These are phyloP conservation scores for Metallyticus violacea DNA, from an alignment of 2,888 invertebrate genomes.

Conservation along the genomic window DNA sequence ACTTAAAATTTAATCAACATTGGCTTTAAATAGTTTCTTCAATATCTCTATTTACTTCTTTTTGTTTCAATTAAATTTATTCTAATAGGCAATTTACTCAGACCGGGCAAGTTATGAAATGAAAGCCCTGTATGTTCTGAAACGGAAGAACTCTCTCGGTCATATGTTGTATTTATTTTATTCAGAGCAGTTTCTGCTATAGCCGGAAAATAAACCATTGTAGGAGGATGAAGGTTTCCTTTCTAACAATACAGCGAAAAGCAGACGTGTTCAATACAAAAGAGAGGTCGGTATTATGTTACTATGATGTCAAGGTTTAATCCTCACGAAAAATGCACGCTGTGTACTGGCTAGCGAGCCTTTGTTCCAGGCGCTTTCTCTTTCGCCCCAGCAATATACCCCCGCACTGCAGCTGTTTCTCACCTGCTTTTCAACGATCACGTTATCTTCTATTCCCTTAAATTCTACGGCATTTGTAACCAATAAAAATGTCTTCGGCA, in stretches of 20 bases:
- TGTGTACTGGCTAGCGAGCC: too few relatives aligned
- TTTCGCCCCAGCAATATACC: neutral
- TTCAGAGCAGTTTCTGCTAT: too few relatives aligned
- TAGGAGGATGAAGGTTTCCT: neutral
- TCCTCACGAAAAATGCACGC: neutral
- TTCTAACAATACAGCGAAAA: neutral
- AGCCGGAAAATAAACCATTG: too few relatives aligned
- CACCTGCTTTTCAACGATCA: neutral
- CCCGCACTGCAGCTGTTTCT: neutral
- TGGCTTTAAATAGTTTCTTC: too few relatives aligned
- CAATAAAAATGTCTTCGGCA: neutral
- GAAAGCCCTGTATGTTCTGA: too few relatives aligned
- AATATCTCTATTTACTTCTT: too few relatives aligned
- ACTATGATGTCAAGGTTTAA: neutral
- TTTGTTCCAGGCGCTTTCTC: neutral
- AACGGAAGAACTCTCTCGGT: too few relatives aligned
- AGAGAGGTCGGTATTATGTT: neutral
- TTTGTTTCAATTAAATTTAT: too few relatives aligned
- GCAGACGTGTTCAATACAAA: neutral
- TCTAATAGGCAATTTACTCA: too few relatives aligned
- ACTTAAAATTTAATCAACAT: too few relatives aligned
- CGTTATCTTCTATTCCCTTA: neutral
- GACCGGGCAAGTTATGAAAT: too few relatives aligned
- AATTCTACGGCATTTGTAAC: neutral
- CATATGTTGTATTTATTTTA: too few relatives aligned